A percentile compares a stretch with the other conserved stretches of the same genome.
Conservation (phyloP, 2,113 vertebrate species). For the Formicarius rufipectus region DNA sequence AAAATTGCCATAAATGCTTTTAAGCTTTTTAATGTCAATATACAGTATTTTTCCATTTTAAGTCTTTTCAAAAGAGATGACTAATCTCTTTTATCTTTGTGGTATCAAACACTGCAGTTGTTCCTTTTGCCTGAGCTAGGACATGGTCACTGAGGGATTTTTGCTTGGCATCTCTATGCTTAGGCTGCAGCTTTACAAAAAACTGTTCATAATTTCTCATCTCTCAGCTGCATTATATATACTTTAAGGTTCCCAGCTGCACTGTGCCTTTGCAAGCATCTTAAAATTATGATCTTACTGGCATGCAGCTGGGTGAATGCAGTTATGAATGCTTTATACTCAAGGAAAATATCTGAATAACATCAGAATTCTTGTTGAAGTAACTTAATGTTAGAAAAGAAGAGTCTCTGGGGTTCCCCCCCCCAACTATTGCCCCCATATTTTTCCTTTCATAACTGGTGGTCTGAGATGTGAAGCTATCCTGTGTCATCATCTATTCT, state of each 20-base stretch:
- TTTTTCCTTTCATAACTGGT: background rate
- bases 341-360: background rate
- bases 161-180: background rate
- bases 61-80: background rate
- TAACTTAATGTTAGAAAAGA: background rate
- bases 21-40: background rate
- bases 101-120: rapidly evolving
- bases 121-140: background rate
- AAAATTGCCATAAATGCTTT: background rate
- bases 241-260: constrained; percentile 31
- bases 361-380: background rate
- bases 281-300: constrained; percentile 18
- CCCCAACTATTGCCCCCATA: background rate
- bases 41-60: background rate
- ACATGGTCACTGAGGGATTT: background rate
- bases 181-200: constrained; percentile 19
- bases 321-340: background rate
- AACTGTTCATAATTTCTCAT: background rate
- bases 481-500: background rate
- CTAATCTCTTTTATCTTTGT: background rate
- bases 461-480: background rate
- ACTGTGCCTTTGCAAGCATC: constrained; percentile 19
- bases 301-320: background rate
- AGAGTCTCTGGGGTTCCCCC: background rate
- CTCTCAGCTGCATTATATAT: constrained; percentile 4